These are phyloP conservation scores for Siniperca knerii DNA, from an alignment of 2,113 vertebrate genomes.

Conservation along the genomic window DNA sequence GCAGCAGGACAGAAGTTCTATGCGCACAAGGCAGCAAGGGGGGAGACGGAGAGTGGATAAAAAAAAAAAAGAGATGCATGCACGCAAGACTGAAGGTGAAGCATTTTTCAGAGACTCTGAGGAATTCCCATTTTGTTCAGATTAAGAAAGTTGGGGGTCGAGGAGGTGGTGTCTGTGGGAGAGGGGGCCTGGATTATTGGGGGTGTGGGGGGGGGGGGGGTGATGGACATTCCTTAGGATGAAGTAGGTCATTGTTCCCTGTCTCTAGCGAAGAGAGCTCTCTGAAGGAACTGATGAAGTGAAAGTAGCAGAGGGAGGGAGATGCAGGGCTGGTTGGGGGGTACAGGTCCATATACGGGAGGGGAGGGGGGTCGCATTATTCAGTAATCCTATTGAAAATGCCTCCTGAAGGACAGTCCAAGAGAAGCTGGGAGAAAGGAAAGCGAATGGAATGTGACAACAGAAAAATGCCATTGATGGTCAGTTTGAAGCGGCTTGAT, in stretches of 20 bases:
- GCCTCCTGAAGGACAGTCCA: conserved; percentile 82
- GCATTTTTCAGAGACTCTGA: conserved; percentile 71
- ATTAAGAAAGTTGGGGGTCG: conserved; percentile 77
- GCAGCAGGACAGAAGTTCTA: conserved; percentile 54
- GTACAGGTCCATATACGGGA: conserved; percentile 79
- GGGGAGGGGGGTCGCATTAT: conserved; percentile 75
- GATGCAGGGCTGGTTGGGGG: conserved; percentile 67
- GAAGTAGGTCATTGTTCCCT: conserved; percentile 87
- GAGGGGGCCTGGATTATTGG: conserved; percentile 81
- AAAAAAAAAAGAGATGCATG: conserved; percentile 41
- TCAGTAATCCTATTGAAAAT: conserved; percentile 88
- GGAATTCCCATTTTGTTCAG: conserved; percentile 86
- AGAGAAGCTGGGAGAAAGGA: conserved; percentile 79
- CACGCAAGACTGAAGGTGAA: conserved; percentile 71
- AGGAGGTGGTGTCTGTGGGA: conserved; percentile 59
- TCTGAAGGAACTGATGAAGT: conserved; percentile 86
- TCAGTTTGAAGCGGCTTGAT: conserved; percentile 80
- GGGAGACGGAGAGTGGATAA: conserved; percentile 11
- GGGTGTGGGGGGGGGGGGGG: conserved; percentile 54
- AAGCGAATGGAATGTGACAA: conserved; percentile 86
- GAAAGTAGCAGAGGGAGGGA: conserved; percentile 79
- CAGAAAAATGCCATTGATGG: conserved; percentile 84
- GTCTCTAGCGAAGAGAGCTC: conserved; percentile 83
- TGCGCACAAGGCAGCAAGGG: conserved; percentile 19
- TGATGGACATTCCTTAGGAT: conserved; percentile 86